phyloP scores from a whole-genome alignment of 2,113 vertebrate genomes.

The Alexandromys fortis region DNA sequence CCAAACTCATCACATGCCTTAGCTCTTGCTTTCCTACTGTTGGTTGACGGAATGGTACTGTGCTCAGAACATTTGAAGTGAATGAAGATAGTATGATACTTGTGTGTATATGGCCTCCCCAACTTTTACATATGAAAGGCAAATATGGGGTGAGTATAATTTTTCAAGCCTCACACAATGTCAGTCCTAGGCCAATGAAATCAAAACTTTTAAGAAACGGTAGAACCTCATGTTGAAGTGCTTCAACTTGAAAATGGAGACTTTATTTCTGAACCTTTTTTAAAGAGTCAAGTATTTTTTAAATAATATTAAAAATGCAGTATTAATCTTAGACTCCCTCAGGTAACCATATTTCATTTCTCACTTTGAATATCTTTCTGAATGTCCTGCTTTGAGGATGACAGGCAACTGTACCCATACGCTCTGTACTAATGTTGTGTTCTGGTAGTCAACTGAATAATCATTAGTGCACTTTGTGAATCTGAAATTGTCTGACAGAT shows the following conservation, averaged over 20 bases:
- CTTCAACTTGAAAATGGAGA: not conserved
- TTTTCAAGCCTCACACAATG: not conserved
- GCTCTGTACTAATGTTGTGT: not conserved
- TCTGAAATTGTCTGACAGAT: not conserved
- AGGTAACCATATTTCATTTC: not conserved
- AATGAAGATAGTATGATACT: not conserved
- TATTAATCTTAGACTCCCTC: slow-evolving; percentile 18
- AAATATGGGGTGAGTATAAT: not conserved
- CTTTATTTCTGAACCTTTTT: not conserved
- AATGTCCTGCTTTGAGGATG: slow-evolving; percentile 18
- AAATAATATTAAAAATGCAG: not conserved
- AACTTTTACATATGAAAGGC: not conserved
- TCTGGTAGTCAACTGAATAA: slow-evolving; percentile 44
- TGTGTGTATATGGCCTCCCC: too few relatives aligned
- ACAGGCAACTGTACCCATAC: not conserved
- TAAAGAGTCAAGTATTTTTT: not conserved
- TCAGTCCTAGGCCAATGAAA: not conserved
- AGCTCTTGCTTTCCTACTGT: not conserved
- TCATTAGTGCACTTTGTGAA: slow-evolving; percentile 41
- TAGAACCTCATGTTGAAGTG: not conserved
- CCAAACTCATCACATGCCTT: not conserved
- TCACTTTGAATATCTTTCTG: not conserved
- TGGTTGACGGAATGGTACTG: not conserved
- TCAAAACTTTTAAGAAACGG: not conserved
- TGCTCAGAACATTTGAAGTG: not conserved